Evolutionary conservation across 1,140 invertebrate genomes (phyloP), one percentile per base, ranked within the genome.

Genomic region (Halesus radiatus): DNA sequence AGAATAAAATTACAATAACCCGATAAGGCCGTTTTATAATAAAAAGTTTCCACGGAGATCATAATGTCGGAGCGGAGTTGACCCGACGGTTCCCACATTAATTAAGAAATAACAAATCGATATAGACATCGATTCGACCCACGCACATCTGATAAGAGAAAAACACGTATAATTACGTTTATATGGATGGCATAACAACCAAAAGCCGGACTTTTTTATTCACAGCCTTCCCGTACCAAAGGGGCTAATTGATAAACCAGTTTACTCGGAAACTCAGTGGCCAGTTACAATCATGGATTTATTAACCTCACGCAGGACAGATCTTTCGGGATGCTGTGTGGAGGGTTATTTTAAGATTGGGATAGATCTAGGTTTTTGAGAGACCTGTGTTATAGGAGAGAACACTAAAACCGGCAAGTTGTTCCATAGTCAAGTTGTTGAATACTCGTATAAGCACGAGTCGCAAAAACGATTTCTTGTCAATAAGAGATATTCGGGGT

Each of bases 61-160:
- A 22, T 16, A 53, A 72, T 66, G 32, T 23, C 23, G 23, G 8
- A 70, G 37, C 45, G n/a, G 45, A 18, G 72, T n/a, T 74, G 79
- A 83, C 79, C 82, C 78, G 56, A 64, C 22, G 29, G 66, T 83
- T 80, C 82, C 80, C 82, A 83, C 82, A 83, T 83, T 79, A 80
- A 83, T 83, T 83, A 83, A 83, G 76, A 64, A 72, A 68, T 80
- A 80, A 83, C 82, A 81, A 83, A 83, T 81, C 76, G 79, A 81
- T 83, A 83, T 53, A 82, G 81, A 78, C 81, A 77, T 82, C 66
- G 64, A 50, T 32, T 58, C 20, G 58, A 23, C 79, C 68, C 80
- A 75, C 73, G 72, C 70, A 70, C 1, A 77, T 60, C 62, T 54
- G 62, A 66, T 68, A 80, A 74, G 52, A 68, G 73, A 81, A 81